Evolutionary conservation across 2,888 invertebrate species (phyloP).

Genomic region (Hypselothyrea guttata): DNA sequence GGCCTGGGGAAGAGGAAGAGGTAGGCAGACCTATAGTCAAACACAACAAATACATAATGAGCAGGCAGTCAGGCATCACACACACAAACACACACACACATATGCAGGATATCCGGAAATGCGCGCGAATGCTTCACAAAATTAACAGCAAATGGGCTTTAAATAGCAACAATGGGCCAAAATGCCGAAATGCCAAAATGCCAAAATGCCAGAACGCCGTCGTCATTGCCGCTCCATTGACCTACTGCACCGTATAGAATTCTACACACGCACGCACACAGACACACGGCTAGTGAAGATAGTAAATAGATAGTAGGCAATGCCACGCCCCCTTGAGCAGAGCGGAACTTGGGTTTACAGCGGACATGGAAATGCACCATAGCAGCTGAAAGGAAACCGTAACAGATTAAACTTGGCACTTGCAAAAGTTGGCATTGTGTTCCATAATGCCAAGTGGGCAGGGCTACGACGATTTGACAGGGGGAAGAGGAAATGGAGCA

Average conservation of each 20-base stretch:
- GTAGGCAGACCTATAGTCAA: slow-evolving; percentile 52
- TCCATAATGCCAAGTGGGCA: background rate
- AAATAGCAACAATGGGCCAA: slow-evolving; percentile 69
- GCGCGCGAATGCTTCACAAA: slow-evolving; percentile 71
- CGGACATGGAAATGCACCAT: slow-evolving; percentile 53
- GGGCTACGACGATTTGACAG: background rate
- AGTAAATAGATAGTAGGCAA: slow-evolving; percentile 31
- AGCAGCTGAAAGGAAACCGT: slow-evolving; percentile 64
- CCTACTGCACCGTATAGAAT: slow-evolving; percentile 52
- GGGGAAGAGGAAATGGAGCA: slow-evolving; percentile 1
- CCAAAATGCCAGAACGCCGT: slow-evolving; percentile 32
- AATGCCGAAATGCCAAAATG: slow-evolving; percentile 40
- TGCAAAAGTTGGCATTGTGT: slow-evolving; percentile 45
- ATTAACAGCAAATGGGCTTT: slow-evolving; percentile 77
- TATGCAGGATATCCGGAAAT: slow-evolving; percentile 65
- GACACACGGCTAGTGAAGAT: too few relatives aligned
- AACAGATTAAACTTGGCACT: slow-evolving; percentile 77
- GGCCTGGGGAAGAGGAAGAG: background rate
- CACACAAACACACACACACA: slow-evolving; percentile 17
- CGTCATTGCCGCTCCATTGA: slow-evolving; percentile 67
- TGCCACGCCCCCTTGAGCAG: slow-evolving; percentile 1
- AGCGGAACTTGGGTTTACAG: slow-evolving; percentile 47
- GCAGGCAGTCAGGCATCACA: slow-evolving; percentile 65
- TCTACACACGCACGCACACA: background rate
- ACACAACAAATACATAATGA: slow-evolving; percentile 72